A percentile compares a stretch with the other conserved stretches of the same genome.
Evolutionary conservation across 2,113 vertebrate genomes (phyloP).

Genomic region (Festucalex cinctus): DNA sequence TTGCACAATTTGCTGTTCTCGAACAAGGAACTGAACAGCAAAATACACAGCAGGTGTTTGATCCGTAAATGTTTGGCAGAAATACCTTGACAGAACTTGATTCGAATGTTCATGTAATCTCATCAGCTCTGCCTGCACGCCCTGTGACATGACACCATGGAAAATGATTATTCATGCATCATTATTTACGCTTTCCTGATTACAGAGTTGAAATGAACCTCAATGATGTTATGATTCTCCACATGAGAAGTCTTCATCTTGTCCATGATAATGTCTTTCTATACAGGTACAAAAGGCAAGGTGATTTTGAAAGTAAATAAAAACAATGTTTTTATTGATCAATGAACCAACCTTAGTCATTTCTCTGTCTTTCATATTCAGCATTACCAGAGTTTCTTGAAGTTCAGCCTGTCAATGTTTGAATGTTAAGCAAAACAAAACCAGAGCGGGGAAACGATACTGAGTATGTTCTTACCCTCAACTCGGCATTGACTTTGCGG

Average conservation of each 20-base stretch:
- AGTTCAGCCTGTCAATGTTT: slow-evolving; percentile 59
- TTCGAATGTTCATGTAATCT: slow-evolving; percentile 71
- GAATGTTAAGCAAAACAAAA: slow-evolving; percentile 4
- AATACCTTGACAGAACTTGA: slow-evolving; percentile 68
- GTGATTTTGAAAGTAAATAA: not conserved
- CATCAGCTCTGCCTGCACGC: slow-evolving; percentile 64
- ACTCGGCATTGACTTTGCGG: slow-evolving; percentile 53
- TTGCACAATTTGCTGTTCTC: no score
- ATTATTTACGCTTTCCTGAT: not conserved
- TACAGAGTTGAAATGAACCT: slow-evolving; percentile 48
- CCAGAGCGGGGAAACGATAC: not conserved
- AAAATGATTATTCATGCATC: not conserved
- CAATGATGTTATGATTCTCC: slow-evolving; percentile 69
- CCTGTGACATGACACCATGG: slow-evolving; percentile 43
- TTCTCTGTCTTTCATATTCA: slow-evolving; percentile 67
- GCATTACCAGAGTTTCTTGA: slow-evolving; percentile 54
- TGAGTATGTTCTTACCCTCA: slow-evolving; percentile 58
- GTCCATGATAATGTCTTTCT: slow-evolving; percentile 68
- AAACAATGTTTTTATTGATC: not conserved
- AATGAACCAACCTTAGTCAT: slow-evolving; percentile 59
- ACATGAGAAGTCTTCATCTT: slow-evolving; percentile 68
- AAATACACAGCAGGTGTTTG: no score
- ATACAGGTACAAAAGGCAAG: slow-evolving; percentile 5
- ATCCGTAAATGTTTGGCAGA: not conserved
- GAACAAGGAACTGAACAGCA: no score